Evolutionary conservation across 2,888 invertebrate genomes (phyloP), one percentile per base, ranked within the genome.

Genomic region (Lasius fuliginosus): DNA sequence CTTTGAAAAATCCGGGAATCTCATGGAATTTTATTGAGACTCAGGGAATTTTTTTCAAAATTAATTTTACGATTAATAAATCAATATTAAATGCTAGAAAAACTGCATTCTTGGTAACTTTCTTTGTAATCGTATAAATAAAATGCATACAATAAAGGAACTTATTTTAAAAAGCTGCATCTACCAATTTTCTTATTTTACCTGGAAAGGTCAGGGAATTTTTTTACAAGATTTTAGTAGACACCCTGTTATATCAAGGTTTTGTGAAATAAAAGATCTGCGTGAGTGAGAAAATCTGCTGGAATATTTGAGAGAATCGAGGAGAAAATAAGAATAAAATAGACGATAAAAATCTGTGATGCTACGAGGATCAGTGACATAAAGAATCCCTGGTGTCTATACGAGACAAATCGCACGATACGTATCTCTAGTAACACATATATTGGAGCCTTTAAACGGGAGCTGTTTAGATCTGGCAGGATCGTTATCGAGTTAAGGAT

Each of bases 381-480:
- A 12, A 27, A 40, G 67, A 27, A 30, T 30, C 12, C 4, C 30
- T 30, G 23, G 30, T 6, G 9, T 36, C 40, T n/a, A 30, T 33
- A 3, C 23, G 33, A 33, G 23, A 67, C 56, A 77, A 77, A 68
- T 77, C 3, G 46, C 15, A 30, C 30, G 56, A 23, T 40, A 33
- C 46, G 62, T 49, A 33, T 1, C 5, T 1, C 30, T 30, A 42
- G 58, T 40, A 36, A 40, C 42, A 68, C 30, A 40, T 23, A 12
- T 40, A 40, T 56, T 15, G 56, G 15, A 56, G 33, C 42, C 42
- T 68, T 68, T 68, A 68, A 76, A 0, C 77, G 42, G 23, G 27
- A 69, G 60, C 12, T 27, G 79, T 81, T 81, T 49, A 62, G 69
- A 71, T 71, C 60, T 36, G 69, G 46, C 60, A 75, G 56, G 69